Conservation (phyloP, 2,888 invertebrate genomes). For the Isotomurus palustris region DNA sequence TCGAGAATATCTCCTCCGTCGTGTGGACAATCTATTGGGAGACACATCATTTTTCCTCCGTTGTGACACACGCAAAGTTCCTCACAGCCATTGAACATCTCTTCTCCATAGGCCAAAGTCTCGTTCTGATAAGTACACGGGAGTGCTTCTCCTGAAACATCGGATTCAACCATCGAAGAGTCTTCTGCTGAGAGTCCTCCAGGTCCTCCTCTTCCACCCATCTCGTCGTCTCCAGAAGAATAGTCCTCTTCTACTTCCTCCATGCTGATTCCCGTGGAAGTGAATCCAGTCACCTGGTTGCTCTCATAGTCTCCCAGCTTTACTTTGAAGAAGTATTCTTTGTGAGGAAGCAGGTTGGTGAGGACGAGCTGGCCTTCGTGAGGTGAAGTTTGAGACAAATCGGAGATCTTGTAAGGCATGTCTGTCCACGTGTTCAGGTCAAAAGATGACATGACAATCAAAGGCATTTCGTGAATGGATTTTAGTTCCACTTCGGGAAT, state of each 20-base stretch:
- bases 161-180: background rate
- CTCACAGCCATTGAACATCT: constrained; percentile 77
- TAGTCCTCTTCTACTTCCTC: constrained; percentile 16
- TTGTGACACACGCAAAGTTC: constrained; percentile 71
- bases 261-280: constrained; percentile 15
- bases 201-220: background rate
- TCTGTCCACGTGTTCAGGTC: constrained; percentile 37
- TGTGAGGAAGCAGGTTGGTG: constrained; percentile 26
- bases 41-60: constrained; percentile 64
- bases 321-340: constrained; percentile 43
- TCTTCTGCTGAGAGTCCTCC: background rate
- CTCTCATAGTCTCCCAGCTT: constrained; percentile 34
- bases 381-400: constrained; percentile 35
- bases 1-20: constrained; percentile 79
- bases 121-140: constrained; percentile 49
- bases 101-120: constrained; percentile 55
- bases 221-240: background rate
- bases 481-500: constrained; percentile 34
- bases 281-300: constrained; percentile 35
- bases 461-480: constrained; percentile 26
- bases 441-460: constrained; percentile 35
- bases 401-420: constrained; percentile 30
- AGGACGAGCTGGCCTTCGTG: constrained; percentile 39
- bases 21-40: constrained; percentile 74
- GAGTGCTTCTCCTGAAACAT: constrained; percentile 20